Conservation (phyloP, 2,888 invertebrate genomes). For the Carpatolechia fugitivella region DNA sequence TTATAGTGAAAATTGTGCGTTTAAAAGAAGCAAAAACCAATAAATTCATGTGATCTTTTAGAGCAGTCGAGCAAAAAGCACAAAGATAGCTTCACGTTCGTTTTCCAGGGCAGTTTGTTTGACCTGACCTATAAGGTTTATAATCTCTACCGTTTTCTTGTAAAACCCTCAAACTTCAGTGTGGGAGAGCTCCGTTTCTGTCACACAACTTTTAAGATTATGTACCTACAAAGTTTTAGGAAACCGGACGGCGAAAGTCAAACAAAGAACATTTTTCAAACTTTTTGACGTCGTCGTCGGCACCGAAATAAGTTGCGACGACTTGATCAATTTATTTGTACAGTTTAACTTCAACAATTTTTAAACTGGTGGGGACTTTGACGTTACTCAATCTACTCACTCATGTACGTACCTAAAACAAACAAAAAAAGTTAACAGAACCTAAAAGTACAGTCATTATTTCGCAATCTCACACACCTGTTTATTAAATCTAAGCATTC, state of each 20-base stretch:
- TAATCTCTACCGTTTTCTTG: not conserved
- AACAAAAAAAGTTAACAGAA: no score
- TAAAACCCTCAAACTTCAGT: not conserved
- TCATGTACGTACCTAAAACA: no score
- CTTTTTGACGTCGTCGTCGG: not conserved
- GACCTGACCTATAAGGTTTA: not conserved
- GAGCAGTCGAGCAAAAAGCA: not conserved
- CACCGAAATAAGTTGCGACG: not conserved
- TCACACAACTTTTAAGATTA: not conserved
- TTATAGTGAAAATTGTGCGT: no score
- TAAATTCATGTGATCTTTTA: conserved; percentile 3
- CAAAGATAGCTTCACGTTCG: not conserved
- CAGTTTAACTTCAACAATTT: not conserved
- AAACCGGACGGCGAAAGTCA: not conserved
- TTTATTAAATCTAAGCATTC: no score
- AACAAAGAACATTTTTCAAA: not conserved
- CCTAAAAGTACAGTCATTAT: no score
- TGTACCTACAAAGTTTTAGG: not conserved
- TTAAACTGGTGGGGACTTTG: no score
- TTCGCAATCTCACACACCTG: no score
- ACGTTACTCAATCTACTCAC: no score
- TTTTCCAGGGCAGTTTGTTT: not conserved
- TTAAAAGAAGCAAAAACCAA: not conserved
- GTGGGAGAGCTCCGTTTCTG: not conserved
- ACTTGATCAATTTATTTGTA: not conserved